Conservation (phyloP, 1,140 invertebrate genomes). For the Brachionus paranguensis region DNA sequence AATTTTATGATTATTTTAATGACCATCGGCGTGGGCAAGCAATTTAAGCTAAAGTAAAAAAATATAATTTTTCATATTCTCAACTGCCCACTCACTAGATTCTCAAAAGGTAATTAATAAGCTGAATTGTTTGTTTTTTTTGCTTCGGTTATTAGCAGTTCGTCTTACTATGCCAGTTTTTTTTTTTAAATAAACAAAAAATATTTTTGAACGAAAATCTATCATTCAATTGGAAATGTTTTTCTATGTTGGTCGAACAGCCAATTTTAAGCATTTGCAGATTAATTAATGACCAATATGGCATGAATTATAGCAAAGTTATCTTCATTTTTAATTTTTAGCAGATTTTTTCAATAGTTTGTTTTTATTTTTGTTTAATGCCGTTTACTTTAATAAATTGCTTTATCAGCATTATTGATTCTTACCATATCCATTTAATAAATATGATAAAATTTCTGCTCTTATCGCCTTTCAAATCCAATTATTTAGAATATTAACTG, state of each 20-base stretch:
- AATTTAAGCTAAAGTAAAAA: neutral
- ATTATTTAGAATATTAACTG: neutral
- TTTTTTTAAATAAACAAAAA: neutral
- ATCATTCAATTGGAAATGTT: neutral
- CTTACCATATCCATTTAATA: neutral
- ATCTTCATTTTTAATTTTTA: neutral
- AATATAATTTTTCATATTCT: neutral
- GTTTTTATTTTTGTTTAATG: neutral
- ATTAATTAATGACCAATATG: constrained; percentile 21
- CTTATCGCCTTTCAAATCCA: neutral
- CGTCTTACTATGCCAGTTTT: neutral
- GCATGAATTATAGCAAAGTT: neutral
- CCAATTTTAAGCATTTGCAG: neutral
- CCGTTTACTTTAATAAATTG: neutral
- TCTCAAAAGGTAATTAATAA: neutral
- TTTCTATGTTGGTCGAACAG: neutral
- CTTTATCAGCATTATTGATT: neutral
- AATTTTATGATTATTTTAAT: constrained; percentile 4
- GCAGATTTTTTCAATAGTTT: neutral
- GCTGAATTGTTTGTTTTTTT: neutral
- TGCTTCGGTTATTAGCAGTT: neutral
- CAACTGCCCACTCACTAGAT: neutral
- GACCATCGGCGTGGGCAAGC: neutral
- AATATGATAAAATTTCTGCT: neutral
- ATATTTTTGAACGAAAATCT: neutral